Base-by-base conservation (phyloP, 2,888 invertebrate genomes). In the Heliconius ethilla region DNA sequence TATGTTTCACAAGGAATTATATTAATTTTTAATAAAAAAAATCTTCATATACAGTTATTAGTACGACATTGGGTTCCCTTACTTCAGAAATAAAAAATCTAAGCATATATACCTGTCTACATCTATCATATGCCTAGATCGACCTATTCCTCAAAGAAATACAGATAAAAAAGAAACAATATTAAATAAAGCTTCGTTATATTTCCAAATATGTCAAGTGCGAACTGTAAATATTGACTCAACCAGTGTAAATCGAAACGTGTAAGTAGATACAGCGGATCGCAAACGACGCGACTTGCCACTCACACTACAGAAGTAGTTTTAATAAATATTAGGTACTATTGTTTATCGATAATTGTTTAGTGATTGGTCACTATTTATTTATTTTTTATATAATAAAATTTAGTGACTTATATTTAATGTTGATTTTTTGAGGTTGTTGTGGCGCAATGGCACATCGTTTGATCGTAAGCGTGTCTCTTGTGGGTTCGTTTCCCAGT, bases 161-260 rank as follows among this genome's bases (percentile, higher is more conserved):
- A 59, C 59, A n/a, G n/a, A 51, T 15, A 59, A n/a, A 59, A 59
- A 59, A 59, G 59, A 59, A n/a, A 59, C 59, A 59, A 59, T 59
- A n/a, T 59, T 10, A 59, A 1, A 10, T 59, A 0, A 59, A n/a
- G 22, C 55, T 55, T 65, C 63, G 65, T 65, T 63, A 63, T 73
- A 65, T 69, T 76, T 82, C 79, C 79, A 83, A 84, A 84, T 83
- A 82, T 82, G 85, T 82, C 83, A 87, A 88, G 88, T 88, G 89
- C 83, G 85, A 87, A 86, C 77, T 81, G 81, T 86, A 89, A 92
- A 92, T 90, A 90, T 91, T 91, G 86, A 84, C 85, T 67, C 76
- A 79, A 84, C 84, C 82, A 82, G 87, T 85, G 86, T 87, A 86
- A 87, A 87, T 85, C 84, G 85, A 86, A 86, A 78, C 87, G 87